Base-by-base conservation (phyloP, 2,888 invertebrate species). In the Micoletzkya japonica region DNA sequence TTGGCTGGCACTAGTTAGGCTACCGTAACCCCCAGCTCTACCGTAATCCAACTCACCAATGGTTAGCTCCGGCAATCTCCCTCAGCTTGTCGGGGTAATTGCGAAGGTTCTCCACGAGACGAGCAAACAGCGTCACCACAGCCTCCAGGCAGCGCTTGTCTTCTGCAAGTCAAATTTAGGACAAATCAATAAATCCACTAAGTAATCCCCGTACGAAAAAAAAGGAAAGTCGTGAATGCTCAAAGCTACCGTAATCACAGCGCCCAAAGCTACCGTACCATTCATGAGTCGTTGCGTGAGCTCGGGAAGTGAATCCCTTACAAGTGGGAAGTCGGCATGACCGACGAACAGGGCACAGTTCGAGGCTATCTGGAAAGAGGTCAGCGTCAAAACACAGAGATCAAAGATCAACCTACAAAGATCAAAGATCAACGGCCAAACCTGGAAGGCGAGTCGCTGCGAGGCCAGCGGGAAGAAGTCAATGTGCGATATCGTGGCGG, bases 381-480 rank as follows among this genome's bases (percentile, higher is more conserved):
- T n/a, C n/a, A n/a, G n/a, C n/a, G n/a, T n/a, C n/a, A n/a, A n/a
- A n/a, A n/a, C n/a, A n/a, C n/a, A n/a, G n/a, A n/a, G n/a, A n/a
- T n/a, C n/a, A n/a, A n/a, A n/a, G n/a, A n/a, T n/a, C n/a, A n/a
- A n/a, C n/a, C n/a, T n/a, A n/a, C n/a, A n/a, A n/a, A n/a, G n/a
- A n/a, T n/a, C n/a, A n/a, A n/a, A n/a, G n/a, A n/a, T n/a, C n/a
- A n/a, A n/a, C n/a, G n/a, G n/a, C n/a, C n/a, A n/a, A n/a, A n/a
- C n/a, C n/a, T n/a, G n/a, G n/a, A n/a, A n/a, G 2, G 97, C 96
- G 58, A 95, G 93, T 44, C 97, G 91, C 88, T 98, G 98, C 20
- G 97, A 96, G 85, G 93, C 93, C 84, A 96, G 95, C 59, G 96
- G 95, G 89, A 98, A 98, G 90, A 98, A 98, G 87, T 98, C 98